These are phyloP conservation scores for Tethea ocularis DNA, from an alignment of 2,888 invertebrate genomes.

Conservation along the genomic window DNA sequence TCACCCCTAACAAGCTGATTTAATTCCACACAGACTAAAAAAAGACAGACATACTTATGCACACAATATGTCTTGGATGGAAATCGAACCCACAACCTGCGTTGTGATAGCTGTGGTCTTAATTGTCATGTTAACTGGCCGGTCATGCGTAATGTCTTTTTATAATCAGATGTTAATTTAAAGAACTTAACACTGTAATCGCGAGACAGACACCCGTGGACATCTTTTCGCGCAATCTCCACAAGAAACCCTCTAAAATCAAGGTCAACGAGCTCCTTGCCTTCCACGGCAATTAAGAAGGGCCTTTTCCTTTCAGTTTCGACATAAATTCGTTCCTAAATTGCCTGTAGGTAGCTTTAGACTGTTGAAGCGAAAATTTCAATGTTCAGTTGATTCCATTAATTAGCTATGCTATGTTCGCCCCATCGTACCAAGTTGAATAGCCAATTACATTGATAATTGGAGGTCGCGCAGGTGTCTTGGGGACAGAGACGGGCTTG, in stretches of 20 bases:
- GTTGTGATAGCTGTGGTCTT: too few species aligned
- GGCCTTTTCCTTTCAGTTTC: slow-evolving; percentile 38
- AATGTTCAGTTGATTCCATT: slow-evolving; percentile 79
- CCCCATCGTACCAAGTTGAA: slow-evolving; percentile 75
- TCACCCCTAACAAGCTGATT: too few species aligned
- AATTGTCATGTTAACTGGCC: too few species aligned
- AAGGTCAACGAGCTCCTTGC: slow-evolving; percentile 5
- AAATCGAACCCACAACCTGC: too few species aligned
- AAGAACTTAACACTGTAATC: background rate
- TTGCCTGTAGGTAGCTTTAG: slow-evolving; percentile 49
- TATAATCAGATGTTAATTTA: too few species aligned
- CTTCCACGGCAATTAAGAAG: slow-evolving; percentile 23
- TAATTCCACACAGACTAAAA: too few species aligned
- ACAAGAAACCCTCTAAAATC: background rate
- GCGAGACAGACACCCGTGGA: background rate
- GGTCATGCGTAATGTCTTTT: too few species aligned
- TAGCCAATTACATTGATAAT: slow-evolving; percentile 82
- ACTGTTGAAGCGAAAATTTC: slow-evolving; percentile 73
- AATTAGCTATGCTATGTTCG: slow-evolving; percentile 74
- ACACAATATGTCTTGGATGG: too few species aligned
- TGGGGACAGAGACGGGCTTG: slow-evolving; percentile 56
- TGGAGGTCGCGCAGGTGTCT: slow-evolving; percentile 79
- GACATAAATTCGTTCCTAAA: slow-evolving; percentile 55
- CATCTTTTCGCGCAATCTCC: background rate
- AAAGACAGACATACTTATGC: too few species aligned